A percentile compares a stretch with the other conserved stretches of the same genome.
Evolutionary conservation across 64 coral and sea anemone species (phyloP).

Genomic region (Cladopsammia gracilis): DNA sequence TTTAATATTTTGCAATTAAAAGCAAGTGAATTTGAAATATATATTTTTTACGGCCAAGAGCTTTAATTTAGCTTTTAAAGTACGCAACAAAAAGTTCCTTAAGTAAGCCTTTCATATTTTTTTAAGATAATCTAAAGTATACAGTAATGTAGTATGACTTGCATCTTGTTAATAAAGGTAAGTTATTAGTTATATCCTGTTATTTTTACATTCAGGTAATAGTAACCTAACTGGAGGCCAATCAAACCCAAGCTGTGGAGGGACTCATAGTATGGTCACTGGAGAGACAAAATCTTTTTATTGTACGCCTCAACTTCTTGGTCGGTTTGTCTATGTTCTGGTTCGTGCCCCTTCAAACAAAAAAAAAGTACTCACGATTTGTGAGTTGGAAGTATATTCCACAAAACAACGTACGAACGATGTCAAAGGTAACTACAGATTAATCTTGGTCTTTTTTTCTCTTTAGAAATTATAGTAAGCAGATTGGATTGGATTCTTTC

Average conservation of each 20-base stretch:
- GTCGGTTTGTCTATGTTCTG: constrained; percentile 20
- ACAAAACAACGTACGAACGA: background rate
- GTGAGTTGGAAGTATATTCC: constrained; percentile 16
- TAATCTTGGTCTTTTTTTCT: background rate
- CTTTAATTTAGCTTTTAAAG: too few species aligned
- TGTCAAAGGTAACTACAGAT: constrained; percentile 7
- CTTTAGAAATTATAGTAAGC: constrained; percentile 26
- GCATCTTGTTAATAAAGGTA: too few species aligned
- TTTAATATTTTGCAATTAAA: too few species aligned
- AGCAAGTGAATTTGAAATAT: too few species aligned
- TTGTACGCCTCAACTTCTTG: background rate
- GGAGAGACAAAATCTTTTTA: background rate
- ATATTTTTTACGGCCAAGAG: too few species aligned
- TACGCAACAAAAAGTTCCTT: too few species aligned
- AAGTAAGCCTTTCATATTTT: too few species aligned
- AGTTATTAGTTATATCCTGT: too few species aligned
- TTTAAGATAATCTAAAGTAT: too few species aligned
- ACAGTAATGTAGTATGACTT: too few species aligned
- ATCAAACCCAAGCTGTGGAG: constrained; percentile 17
- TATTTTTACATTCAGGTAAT: background rate
- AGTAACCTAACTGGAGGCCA: background rate
- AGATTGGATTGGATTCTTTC: background rate
- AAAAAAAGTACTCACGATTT: background rate
- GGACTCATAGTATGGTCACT: background rate
- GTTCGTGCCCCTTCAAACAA: too few species aligned